Evolutionary conservation across 2,888 invertebrate genomes (phyloP).

Genomic region (Palloptera scutellata): DNA sequence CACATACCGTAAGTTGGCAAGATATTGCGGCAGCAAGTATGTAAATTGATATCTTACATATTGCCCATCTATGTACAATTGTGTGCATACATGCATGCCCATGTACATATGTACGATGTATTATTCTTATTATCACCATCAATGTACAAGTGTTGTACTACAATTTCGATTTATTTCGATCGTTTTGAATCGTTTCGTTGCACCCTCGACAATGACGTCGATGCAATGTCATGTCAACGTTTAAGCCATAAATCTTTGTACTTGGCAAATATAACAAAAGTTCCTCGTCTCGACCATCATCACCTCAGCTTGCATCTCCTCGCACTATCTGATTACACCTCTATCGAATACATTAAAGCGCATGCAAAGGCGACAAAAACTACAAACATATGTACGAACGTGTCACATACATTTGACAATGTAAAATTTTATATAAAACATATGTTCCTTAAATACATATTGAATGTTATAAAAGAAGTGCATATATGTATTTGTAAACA

Average conservation of each 20-base stretch:
- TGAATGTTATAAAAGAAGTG: too few relatives aligned
- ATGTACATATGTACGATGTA: background rate
- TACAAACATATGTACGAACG: too few relatives aligned
- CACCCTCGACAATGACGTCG: background rate
- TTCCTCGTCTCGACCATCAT: slow-evolving; percentile 6
- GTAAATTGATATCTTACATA: slow-evolving; percentile 22
- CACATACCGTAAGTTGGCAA: slow-evolving; percentile 11
- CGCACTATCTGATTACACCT: too few relatives aligned
- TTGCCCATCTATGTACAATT: background rate
- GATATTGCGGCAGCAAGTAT: slow-evolving; percentile 29
- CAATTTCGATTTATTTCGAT: too few relatives aligned
- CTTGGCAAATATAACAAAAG: slow-evolving; percentile 26
- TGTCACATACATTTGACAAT: too few relatives aligned
- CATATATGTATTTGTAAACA: too few relatives aligned
- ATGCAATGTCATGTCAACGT: slow-evolving; percentile 25
- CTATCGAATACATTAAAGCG: too few relatives aligned
- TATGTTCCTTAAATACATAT: too few relatives aligned
- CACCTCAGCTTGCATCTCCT: background rate
- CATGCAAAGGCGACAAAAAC: too few relatives aligned
- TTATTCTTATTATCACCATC: too few relatives aligned
- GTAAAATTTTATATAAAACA: too few relatives aligned
- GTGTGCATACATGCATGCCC: background rate
- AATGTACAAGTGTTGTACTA: too few relatives aligned
- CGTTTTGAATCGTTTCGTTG: background rate
- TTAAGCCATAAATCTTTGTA: slow-evolving; percentile 29